Conservation (phyloP, 2,797 vertebrate genomes). For the Alcedo quadribrachys region DNA sequence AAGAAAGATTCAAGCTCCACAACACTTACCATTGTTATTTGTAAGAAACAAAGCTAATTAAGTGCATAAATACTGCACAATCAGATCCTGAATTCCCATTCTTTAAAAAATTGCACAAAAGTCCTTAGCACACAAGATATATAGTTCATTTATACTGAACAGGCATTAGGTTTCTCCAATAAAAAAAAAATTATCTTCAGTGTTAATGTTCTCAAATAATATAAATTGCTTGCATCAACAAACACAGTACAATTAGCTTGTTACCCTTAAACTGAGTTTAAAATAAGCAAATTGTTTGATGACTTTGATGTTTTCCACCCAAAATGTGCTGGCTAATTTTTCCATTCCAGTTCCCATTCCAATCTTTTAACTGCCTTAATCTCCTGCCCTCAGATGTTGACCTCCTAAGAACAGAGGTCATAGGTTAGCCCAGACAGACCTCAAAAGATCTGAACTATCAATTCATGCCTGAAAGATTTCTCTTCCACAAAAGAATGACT, state of each 20-base stretch:
- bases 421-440: constrained; percentile 83
- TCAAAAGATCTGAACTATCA: constrained; percentile 85
- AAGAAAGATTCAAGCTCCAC: not conserved
- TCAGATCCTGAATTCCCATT: not conserved
- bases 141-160: not conserved
- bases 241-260: constrained; percentile 78
- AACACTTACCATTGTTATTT: not conserved
- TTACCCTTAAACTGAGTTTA: constrained; percentile 79
- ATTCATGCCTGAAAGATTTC: constrained; percentile 85
- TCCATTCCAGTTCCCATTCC: constrained; percentile 84
- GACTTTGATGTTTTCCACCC: constrained; percentile 85
- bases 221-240: constrained; percentile 63
- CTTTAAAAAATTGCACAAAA: not conserved
- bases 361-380: constrained; percentile 86
- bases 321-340: constrained; percentile 86
- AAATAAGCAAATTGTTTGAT: constrained; percentile 83
- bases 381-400: constrained; percentile 87
- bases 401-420: constrained; percentile 85
- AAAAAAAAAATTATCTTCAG: constrained; percentile 26
- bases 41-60: not conserved
- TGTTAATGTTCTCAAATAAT: constrained; percentile 57
- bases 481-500: constrained; percentile 79
- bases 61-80: not conserved
- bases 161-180: not conserved
- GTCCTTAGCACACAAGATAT: not conserved